Evolutionary conservation across 2,113 vertebrate species (phyloP), one percentile per base, ranked within the genome.

Genomic region (Notothenia coriiceps): DNA sequence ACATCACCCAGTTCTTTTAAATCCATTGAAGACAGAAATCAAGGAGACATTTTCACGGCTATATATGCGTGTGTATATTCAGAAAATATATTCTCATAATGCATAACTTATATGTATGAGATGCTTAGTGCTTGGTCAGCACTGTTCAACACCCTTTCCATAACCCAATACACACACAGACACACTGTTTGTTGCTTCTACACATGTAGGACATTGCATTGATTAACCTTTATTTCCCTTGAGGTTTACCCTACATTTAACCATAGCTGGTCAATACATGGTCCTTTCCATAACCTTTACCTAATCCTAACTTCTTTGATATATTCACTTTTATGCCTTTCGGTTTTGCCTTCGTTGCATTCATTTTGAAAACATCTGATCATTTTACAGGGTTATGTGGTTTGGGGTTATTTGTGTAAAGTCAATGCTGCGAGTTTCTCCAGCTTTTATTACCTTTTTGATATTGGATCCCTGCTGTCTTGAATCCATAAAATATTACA

Each of bases 141-240:
- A 8, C 10, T 65, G 1, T 74, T 62, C 5, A 67, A 64, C 35
- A 54, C 70, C 43, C 59, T 11, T 56, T 13, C 33, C n/a, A 52
- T 11, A 40, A 40, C 10, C 3, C 25, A 64, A 20, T 9, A 61
- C 17, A 50, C 49, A 68, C 44, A 70, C 12, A 47, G 2, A 76
- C 35, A 44, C 59, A 57, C 56, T 40, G 35, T 40, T 46, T 0
- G 33, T 50, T 49, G 73, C 49, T 35, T 43, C n/a, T 52, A 9
- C 56, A 52, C 69, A 59, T 0, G 20, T 57, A 72, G 70, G 74
- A 79, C 70, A 76, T 25, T 52, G 59, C 22, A 84, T 89, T 8
- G 57, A 86, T 79, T 84, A 61, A 74, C 78, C 67, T 81, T 86
- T 72, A 79, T 84, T 86, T 84, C 70, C 77, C 70, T 47, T 9